phyloP scores from a whole-genome alignment of 2,888 invertebrate species.

The Cerceris rybyensis region DNA sequence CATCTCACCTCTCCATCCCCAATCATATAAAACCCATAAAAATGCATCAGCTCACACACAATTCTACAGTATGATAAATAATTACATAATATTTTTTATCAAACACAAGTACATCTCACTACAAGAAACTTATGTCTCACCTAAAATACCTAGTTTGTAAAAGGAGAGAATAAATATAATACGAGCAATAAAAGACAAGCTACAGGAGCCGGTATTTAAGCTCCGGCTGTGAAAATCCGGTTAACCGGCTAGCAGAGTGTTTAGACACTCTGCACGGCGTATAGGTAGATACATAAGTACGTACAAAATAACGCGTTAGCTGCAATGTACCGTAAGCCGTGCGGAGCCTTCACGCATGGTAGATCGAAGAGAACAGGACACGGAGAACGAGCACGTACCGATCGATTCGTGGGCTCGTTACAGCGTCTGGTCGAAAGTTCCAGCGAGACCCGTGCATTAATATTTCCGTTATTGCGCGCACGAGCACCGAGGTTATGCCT shows the following conservation, averaged over 20 bases:
- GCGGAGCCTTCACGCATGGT: constrained; percentile 58
- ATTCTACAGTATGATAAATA: no score
- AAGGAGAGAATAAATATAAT: no score
- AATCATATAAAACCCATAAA: no score
- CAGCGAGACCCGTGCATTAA: constrained; percentile 49
- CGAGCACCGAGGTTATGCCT: constrained; percentile 60
- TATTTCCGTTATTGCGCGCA: constrained; percentile 61
- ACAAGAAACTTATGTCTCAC: no score
- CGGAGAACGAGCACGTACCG: constrained; percentile 45
- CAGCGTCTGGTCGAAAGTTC: constrained; percentile 54
- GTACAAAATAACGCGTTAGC: constrained; percentile 25
- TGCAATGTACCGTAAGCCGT: constrained; percentile 59
- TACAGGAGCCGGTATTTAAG: no score
- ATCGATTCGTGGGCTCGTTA: constrained; percentile 57
- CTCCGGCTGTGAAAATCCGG: no score
- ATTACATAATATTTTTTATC: no score
- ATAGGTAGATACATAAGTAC: not conserved
- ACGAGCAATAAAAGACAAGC: no score
- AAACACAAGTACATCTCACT: no score
- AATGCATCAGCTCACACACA: no score
- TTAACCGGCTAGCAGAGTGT: not conserved
- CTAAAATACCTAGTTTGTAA: no score
- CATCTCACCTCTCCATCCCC: no score
- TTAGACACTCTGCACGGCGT: not conserved
- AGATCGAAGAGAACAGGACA: constrained; percentile 54